phyloP scores from a whole-genome alignment of 37 sponge, comb jelly and placozoan species.

The Spongilla lacustris region DNA sequence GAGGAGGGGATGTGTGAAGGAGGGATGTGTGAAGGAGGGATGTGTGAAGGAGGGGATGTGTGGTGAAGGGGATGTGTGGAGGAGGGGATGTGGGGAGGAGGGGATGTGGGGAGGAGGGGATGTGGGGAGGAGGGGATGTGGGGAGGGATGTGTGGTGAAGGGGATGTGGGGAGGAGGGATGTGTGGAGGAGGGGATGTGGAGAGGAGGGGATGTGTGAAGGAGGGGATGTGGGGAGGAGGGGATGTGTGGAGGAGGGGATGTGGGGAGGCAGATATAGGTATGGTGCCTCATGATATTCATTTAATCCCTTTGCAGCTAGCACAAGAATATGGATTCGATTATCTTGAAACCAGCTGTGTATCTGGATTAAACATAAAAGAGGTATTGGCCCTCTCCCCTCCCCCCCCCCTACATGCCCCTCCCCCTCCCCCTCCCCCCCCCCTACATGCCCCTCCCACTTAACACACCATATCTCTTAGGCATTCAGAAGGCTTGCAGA shows the following conservation, averaged over 20 bases:
- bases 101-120: no score
- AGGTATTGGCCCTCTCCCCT: background rate
- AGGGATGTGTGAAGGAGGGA: no score
- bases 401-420: background rate
- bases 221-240: no score
- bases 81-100: no score
- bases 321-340: slow-evolving; percentile 12
- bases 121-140: no score
- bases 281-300: background rate
- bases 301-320: background rate
- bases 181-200: no score
- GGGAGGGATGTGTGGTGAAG: no score
- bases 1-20: no score
- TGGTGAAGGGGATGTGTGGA: no score
- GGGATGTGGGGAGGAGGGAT: no score
- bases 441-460: background rate
- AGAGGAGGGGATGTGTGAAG: no score
- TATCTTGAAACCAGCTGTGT: slow-evolving; percentile 74
- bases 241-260: background rate
- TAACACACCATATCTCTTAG: no score
- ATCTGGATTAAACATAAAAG: slow-evolving; percentile 54
- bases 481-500: slow-evolving; percentile 59
- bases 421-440: background rate
- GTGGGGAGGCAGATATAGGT: background rate
- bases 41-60: background rate